These are phyloP conservation scores for Pseudachorutes palmiensis DNA, from an alignment of 1,140 invertebrate genomes.

Conservation along the genomic window DNA sequence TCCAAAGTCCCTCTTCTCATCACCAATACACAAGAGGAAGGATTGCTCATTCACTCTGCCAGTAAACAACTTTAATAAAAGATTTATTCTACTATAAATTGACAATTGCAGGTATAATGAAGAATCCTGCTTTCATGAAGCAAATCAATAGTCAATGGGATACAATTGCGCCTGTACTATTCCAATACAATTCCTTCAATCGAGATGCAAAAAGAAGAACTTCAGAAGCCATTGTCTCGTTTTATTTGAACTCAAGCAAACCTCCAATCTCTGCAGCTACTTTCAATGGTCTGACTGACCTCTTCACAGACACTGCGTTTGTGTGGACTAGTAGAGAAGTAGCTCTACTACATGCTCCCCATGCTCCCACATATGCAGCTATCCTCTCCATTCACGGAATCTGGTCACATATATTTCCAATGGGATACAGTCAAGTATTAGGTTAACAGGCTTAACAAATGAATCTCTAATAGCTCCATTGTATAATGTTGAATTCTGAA, in stretches of 20 bases:
- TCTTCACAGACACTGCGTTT: background rate
- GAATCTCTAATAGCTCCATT: no score
- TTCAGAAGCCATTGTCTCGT: background rate
- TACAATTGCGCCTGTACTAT: background rate
- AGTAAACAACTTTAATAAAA: background rate
- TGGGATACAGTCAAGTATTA: background rate
- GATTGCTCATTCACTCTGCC: background rate
- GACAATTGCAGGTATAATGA: background rate
- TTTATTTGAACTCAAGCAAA: background rate
- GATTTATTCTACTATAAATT: background rate
- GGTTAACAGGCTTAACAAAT: no score
- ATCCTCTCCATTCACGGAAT: background rate
- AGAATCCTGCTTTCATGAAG: background rate
- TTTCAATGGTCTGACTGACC: background rate
- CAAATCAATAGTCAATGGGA: background rate
- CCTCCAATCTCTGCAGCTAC: background rate
- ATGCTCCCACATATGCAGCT: background rate
- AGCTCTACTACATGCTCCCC: background rate
- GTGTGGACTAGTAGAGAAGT: background rate
- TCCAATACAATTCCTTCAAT: background rate
- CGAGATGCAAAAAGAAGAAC: background rate
- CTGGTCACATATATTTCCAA: background rate
- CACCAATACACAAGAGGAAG: background rate
- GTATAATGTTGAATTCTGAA: no score
- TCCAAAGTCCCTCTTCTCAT: background rate